These are phyloP conservation scores for Columbina picui DNA, from an alignment of 2,113 vertebrate genomes.

Conservation along the genomic window DNA sequence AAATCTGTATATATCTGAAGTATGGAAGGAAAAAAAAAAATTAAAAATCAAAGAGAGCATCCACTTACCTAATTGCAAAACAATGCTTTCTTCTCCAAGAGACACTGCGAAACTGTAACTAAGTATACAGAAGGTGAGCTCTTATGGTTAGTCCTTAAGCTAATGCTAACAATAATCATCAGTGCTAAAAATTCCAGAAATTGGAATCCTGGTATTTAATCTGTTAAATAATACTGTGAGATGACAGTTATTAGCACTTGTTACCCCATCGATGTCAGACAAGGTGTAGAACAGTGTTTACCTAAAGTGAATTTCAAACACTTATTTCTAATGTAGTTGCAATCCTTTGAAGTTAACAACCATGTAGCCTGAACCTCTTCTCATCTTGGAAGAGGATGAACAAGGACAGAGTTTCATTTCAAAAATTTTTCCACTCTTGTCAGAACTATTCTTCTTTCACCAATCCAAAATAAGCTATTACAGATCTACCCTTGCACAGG, in stretches of 20 bases:
- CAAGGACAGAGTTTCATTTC: neutral
- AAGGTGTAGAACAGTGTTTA: neutral
- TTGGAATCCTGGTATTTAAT: neutral
- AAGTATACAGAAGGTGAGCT: neutral
- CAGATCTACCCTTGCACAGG: neutral
- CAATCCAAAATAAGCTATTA: neutral
- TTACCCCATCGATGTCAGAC: neutral
- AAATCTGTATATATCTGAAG: conserved; percentile 93
- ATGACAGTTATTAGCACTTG: neutral
- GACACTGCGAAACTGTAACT: neutral
- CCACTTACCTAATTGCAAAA: neutral
- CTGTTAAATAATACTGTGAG: neutral
- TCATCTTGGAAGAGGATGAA: neutral
- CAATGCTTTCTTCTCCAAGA: neutral
- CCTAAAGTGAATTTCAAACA: neutral
- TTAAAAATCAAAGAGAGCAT: neutral
- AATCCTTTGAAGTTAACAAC: neutral
- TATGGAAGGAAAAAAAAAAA: neutral
- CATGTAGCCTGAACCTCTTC: neutral
- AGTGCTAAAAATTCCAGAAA: neutral
- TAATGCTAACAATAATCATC: neutral
- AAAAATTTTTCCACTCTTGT: neutral
- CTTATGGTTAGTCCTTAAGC: neutral
- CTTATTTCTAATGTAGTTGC: neutral
- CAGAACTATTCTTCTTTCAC: neutral